Evolutionary conservation across 2,113 vertebrate species (phyloP).

Genomic region (Zosterops japonicus): DNA sequence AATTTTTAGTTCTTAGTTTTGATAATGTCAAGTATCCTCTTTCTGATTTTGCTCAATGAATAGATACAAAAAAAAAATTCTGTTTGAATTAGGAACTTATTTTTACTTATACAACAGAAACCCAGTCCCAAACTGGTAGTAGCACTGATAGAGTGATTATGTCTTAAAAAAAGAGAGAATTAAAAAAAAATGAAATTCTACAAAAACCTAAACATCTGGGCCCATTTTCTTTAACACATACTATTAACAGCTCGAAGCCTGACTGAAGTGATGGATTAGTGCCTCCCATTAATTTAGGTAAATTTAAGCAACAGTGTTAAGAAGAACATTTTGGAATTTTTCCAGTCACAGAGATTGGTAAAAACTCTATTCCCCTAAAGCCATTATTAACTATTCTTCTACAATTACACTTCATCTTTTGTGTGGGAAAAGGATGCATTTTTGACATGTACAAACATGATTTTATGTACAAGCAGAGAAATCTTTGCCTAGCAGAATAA

Average conservation of each 20-base stretch:
- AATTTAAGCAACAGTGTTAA: neutral
- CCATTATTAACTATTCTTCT: neutral
- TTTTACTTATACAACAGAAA: neutral
- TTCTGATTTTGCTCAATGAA: neutral
- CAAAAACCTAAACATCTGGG: neutral
- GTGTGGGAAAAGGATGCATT: neutral
- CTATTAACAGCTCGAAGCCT: neutral
- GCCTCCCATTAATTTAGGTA: neutral
- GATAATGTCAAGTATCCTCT: neutral
- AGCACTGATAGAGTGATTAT: neutral
- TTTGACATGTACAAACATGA: neutral
- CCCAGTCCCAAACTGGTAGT: neutral
- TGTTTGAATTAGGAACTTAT: neutral
- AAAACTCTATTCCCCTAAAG: neutral
- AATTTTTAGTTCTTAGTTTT: neutral
- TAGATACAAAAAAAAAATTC: neutral
- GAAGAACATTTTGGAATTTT: neutral
- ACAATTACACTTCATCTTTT: neutral
- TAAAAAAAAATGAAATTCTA: neutral
- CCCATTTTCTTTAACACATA: neutral
- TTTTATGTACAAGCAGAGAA: neutral
- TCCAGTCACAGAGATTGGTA: neutral
- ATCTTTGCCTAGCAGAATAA: neutral
- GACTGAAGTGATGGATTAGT: neutral
- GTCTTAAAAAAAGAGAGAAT: neutral